Evolutionary conservation across 2,797 vertebrate species (phyloP), one percentile per base, ranked within the genome.

Genomic region (Sandelia bainsii): DNA sequence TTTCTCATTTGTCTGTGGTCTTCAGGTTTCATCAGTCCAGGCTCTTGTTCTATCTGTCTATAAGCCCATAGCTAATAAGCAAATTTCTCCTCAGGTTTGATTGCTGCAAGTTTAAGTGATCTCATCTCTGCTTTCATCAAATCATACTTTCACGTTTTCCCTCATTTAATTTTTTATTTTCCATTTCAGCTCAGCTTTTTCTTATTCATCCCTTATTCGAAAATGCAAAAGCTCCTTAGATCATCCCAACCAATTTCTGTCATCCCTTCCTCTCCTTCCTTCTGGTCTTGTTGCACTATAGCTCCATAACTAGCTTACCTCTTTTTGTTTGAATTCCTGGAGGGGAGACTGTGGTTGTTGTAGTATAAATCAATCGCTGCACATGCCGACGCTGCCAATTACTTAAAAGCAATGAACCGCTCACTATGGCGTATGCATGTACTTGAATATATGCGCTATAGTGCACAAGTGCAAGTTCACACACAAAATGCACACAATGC

Each of bases 301-400:
- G 48, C 76, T 81, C 66, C 63, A 81, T 83, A 81, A 69, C 39
- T 39, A 45, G 52, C 29, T 22, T 63, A 20, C 22, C 25, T 72
- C 51, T 61, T 75, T 51, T 50, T n/a, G 14, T 74, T 49, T 67
- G 68, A 58, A 81, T 78, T 82, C 79, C 77, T 80, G 62, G 58
- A 69, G 81, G 74, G 68, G 72, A 63, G 54, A 46, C 50, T 27
- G 69, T 58, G 58, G 62, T 76, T 78, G 83, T 77, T 71, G 79
- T 64, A 23, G 75, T 68, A 85, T 92, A 89, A 90, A 91, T 91
- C 87, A 85, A 60, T 83, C 75, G 27, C 63, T 44, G 60, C 58
- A 60, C 80, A 86, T 60, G 63, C 79, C 60, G 40, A 61, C 70
- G 63, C 62, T 80, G 83, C 76, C 86, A 89, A 83, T 91, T 89